phyloP scores from a whole-genome alignment of 1,140 invertebrate genomes.

The Delia radicum region DNA sequence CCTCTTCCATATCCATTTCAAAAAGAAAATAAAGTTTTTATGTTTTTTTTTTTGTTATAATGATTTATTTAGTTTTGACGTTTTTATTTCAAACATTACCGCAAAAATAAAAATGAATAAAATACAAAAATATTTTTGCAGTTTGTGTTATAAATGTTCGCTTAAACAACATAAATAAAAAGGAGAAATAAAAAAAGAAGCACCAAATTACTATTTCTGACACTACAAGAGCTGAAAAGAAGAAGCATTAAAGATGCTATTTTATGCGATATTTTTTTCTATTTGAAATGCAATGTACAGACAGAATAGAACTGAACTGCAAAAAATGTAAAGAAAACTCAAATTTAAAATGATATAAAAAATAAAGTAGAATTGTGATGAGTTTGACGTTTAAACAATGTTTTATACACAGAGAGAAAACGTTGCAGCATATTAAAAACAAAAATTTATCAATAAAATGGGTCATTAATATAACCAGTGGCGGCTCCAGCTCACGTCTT shows the following conservation, averaged over 20 bases:
- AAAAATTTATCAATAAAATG: background rate
- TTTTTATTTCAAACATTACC: too few species aligned
- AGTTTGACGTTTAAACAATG: background rate
- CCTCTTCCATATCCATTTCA: too few species aligned
- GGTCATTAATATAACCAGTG: too few species aligned
- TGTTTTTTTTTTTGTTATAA: too few species aligned
- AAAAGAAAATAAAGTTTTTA: too few species aligned
- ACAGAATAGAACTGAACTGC: background rate
- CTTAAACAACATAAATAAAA: background rate
- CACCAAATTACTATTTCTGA: background rate
- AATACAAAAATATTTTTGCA: too few species aligned
- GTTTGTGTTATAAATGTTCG: too few species aligned
- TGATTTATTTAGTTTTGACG: too few species aligned
- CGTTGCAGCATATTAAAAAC: background rate
- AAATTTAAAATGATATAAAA: background rate
- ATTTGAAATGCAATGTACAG: background rate
- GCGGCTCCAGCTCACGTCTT: too few species aligned
- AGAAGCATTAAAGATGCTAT: background rate
- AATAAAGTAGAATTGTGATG: background rate
- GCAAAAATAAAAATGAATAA: too few species aligned
- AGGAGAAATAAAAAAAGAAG: too few species aligned
- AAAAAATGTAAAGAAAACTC: background rate
- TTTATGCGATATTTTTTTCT: background rate
- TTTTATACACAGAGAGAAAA: background rate
- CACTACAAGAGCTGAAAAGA: background rate